A percentile compares a stretch with the other conserved stretches of the same genome.
Evolutionary conservation across 1,140 invertebrate genomes (phyloP).

Genomic region (Teleopsis dalmanni): DNA sequence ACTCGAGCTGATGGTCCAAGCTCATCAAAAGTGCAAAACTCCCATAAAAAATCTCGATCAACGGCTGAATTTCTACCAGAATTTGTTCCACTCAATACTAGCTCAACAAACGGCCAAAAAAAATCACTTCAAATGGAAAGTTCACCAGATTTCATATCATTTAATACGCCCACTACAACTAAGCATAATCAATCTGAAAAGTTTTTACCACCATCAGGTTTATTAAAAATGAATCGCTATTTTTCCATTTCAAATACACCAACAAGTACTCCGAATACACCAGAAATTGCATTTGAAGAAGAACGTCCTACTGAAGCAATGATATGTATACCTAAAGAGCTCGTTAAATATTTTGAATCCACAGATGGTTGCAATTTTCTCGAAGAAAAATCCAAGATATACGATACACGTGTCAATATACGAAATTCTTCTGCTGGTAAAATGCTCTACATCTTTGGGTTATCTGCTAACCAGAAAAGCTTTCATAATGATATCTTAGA

Average conservation of each 20-base stretch:
- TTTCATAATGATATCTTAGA: constrained; percentile 45
- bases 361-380: constrained; percentile 45
- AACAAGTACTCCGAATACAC: background rate
- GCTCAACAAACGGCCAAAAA: background rate
- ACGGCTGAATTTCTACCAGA: background rate
- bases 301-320: constrained; percentile 40
- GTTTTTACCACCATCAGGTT: too few relatives aligned
- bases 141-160: constrained; percentile 32
- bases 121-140: constrained; percentile 14
- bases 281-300: constrained; percentile 4
- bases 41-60: background rate
- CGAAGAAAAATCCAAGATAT: constrained; percentile 32
- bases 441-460: constrained; percentile 47
- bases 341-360: constrained; percentile 45
- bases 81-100: background rate
- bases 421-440: constrained; percentile 41
- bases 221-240: too few relatives aligned
- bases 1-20: background rate
- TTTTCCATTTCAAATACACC: too few relatives aligned
- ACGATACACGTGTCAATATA: constrained; percentile 41
- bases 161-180: too few relatives aligned
- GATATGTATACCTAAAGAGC: constrained; percentile 45
- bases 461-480: constrained; percentile 45
- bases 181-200: too few relatives aligned
- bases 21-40: background rate